Evolutionary conservation across 2,797 vertebrate species (phyloP).

Genomic region (Enteromius thamalakanensis): DNA sequence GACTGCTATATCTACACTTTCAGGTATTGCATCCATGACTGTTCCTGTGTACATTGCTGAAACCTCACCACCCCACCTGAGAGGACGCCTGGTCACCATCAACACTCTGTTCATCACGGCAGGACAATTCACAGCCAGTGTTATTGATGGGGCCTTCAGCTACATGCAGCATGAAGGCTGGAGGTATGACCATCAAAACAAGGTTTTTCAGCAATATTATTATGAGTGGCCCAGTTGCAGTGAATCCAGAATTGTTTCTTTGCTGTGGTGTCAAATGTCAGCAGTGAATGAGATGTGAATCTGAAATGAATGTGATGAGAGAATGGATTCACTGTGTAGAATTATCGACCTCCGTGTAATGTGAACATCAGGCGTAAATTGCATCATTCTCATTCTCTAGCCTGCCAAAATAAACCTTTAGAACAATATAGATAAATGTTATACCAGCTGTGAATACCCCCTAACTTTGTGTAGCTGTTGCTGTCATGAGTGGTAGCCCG

Average conservation of each 20-base stretch:
- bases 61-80: slow-evolving; percentile 89
- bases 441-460: background rate
- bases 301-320: background rate
- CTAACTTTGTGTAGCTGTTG: background rate
- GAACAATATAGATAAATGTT: slow-evolving; percentile 13
- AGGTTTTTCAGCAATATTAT: background rate
- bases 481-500: no score
- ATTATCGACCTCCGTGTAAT: slow-evolving; percentile 21
- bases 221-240: background rate
- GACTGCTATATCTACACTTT: slow-evolving; percentile 31
- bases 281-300: background rate
- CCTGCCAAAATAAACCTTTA: background rate
- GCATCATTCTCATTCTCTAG: background rate
- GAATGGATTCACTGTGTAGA: slow-evolving; percentile 1
- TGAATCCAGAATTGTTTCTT: background rate
- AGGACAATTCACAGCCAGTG: slow-evolving; percentile 93
- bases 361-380: slow-evolving; percentile 6
- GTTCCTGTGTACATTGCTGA: slow-evolving; percentile 97
- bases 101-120: slow-evolving; percentile 98
- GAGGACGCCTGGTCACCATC: slow-evolving; percentile 94
- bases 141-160: slow-evolving; percentile 96
- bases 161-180: slow-evolving; percentile 91
- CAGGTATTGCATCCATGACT: slow-evolving; percentile 97
- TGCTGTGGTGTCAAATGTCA: background rate
- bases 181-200: slow-evolving; percentile 80